Base-by-base conservation (phyloP, 2,888 invertebrate genomes). In the Galeopsomyia nigrocyanea region DNA sequence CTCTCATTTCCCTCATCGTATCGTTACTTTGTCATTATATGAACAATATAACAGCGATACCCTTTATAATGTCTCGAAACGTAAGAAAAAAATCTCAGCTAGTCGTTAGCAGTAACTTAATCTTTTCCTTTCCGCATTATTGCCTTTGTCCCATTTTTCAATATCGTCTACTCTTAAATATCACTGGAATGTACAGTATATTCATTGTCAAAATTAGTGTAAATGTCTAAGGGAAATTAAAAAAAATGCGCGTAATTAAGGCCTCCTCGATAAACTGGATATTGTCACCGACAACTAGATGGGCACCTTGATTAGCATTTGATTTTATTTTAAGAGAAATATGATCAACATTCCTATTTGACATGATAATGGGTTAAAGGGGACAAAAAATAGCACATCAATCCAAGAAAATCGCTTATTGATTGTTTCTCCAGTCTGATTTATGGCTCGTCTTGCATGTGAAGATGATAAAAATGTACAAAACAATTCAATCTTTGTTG, bases 81-180 rank as follows among this genome's bases (percentile, higher is more conserved):
- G 61, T 68, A 64, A 71, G 51, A 19, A 74, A 19, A 74, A 75
- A 72, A 26, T 49, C 58, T 75, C 72, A 72, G 72, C 75, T 75
- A 72, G 75, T 75, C 75, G 61, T 72, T 75, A 72, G 72, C 47
- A 65, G 62, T 75, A 75, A 72, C 57, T 74, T 51, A 71, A 71
- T 57, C 22, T 57, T 22, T 57, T 22, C 21, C 14, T 19, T 57
- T 57, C 22, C 26, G 26, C 26, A 26, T 39, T 9, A 39, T 39
- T 22, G 22, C 46, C 55, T 61, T 70, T 39, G 39, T 74, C 47
- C 58, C 57, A 39, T 63, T 67, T 67, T 56, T 26, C 56, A 46
- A 49, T 55, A 71, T 56, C 68, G 46, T 64, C 46, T 70, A 64
- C 68, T 47, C 13, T 67, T 68, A 17, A 65, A 66, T n/a, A 64